These are phyloP conservation scores for Zoanthus solanderi DNA, from an alignment of 92 coral and sea anemone species.

Conservation along the genomic window DNA sequence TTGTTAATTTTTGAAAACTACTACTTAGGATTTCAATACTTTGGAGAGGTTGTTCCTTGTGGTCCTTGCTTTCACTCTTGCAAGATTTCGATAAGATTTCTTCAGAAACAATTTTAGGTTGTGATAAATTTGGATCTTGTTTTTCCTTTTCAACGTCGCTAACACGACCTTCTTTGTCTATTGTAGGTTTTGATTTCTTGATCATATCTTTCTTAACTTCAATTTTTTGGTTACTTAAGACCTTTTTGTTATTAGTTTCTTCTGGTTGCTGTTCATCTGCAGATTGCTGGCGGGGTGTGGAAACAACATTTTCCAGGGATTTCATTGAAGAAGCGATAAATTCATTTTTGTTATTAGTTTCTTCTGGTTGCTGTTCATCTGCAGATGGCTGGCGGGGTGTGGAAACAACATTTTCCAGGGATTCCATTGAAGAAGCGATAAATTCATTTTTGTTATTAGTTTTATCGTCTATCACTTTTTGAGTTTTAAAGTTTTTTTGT, in stretches of 20 bases:
- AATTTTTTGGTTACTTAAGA: background rate
- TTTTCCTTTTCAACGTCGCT: background rate
- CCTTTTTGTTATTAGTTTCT: too few species aligned
- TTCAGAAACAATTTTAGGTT: background rate
- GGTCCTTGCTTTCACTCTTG: background rate
- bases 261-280: background rate
- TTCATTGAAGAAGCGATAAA: background rate
- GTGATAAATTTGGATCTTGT: background rate
- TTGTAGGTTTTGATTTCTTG: background rate
- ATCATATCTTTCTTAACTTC: background rate
- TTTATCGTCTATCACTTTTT: background rate
- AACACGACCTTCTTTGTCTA: background rate
- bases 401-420: background rate
- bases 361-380: background rate
- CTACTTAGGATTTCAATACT: background rate
- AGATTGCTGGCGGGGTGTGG: background rate
- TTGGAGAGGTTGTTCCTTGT: background rate
- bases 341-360: background rate
- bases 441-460: background rate
- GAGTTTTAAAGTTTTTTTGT: too few species aligned
- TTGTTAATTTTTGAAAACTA: background rate
- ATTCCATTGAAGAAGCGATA: background rate
- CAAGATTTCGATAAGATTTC: background rate
- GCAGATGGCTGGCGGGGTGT: background rate
- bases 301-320: background rate